A percentile compares a stretch with the other conserved stretches of the same genome.
Evolutionary conservation across 2,888 invertebrate genomes (phyloP).

Genomic region (Carpatolechia fugitivella): DNA sequence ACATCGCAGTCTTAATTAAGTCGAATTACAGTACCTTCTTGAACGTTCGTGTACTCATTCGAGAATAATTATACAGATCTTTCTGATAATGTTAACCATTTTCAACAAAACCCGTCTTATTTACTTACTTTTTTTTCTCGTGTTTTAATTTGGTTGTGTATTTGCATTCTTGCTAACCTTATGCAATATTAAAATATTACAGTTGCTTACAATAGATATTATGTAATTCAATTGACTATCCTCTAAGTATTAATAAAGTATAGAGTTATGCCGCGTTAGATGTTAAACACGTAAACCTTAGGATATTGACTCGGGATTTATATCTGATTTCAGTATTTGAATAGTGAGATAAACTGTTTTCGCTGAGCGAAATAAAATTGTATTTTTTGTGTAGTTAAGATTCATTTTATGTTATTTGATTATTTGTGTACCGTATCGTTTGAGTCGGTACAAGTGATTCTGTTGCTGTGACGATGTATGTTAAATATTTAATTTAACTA

Average conservation of each 20-base stretch:
- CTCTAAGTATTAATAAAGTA: conserved; percentile 17
- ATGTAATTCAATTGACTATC: conserved; percentile 15
- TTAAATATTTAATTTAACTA: conserved; percentile 26
- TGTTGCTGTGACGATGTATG: conserved; percentile 65
- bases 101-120: background rate
- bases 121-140: background rate
- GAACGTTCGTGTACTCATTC: too few relatives aligned
- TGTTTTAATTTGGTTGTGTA: conserved; percentile 18
- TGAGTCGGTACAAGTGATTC: conserved; percentile 68
- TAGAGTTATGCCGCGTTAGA: conserved; percentile 8
- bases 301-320: conserved; percentile 9
- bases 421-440: conserved; percentile 42
- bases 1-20: too few relatives aligned
- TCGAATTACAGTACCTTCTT: too few relatives aligned
- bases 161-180: background rate
- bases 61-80: too few relatives aligned
- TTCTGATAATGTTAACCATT: too few relatives aligned
- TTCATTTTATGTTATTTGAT: conserved; percentile 36
- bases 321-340: conserved; percentile 47
- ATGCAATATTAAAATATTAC: conserved; percentile 8
- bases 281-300: background rate
- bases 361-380: conserved; percentile 61
- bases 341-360: conserved; percentile 57
- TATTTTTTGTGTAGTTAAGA: conserved; percentile 44
- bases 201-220: background rate